phyloP scores from a whole-genome alignment of 2,797 vertebrate species.

The Philypnodon macrostomus region DNA sequence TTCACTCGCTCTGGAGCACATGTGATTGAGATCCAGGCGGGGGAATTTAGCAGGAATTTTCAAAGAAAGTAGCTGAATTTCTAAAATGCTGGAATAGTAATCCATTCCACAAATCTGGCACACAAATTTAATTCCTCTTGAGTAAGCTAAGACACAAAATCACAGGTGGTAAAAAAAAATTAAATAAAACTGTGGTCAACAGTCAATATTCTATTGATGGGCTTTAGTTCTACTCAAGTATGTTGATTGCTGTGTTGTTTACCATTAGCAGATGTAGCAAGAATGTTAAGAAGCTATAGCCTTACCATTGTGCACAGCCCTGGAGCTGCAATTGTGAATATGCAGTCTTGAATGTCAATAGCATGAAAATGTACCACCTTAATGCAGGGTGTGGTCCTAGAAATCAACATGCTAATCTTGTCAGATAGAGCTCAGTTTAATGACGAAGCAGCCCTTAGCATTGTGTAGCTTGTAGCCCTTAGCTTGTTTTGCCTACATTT shows the following conservation, averaged over 20 bases:
- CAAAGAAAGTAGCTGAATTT: background rate
- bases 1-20: background rate
- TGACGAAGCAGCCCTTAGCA: no score
- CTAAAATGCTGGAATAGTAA: background rate
- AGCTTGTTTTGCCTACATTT: no score
- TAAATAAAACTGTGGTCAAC: no score
- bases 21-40: background rate
- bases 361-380: no score
- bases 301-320: no score
- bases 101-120: background rate
- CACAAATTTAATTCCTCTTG: no score
- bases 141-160: background rate
- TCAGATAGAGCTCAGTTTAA: no score
- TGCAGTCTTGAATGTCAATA: no score
- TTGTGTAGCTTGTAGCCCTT: no score
- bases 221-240: background rate
- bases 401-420: no score
- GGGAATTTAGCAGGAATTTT: constrained; percentile 4
- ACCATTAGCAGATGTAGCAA: background rate
- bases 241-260: background rate
- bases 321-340: no score
- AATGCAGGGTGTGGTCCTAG: no score
- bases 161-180: background rate
- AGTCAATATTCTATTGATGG: constrained; percentile 2
- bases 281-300: background rate